These are phyloP conservation scores for Patiria miniata DNA, from an alignment of 35 echinoderm and acorn worm genomes.

Conservation along the genomic window DNA sequence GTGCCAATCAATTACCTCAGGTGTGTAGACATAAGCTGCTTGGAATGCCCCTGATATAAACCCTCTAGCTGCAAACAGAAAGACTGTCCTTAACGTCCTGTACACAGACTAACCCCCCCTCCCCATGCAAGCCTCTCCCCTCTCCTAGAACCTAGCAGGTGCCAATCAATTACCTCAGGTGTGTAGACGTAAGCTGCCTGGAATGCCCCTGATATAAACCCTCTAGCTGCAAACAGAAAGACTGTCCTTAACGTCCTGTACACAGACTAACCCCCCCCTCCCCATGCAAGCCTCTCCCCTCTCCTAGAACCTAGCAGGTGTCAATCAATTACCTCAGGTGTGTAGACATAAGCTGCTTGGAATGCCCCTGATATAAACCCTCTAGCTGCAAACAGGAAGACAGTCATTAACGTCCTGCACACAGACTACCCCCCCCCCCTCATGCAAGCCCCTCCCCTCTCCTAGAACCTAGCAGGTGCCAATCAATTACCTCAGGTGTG, in stretches of 20 bases:
- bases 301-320: too few species aligned
- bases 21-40: slow-evolving; percentile 94
- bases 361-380: slow-evolving; percentile 91
- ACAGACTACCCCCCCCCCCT: too few species aligned
- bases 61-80: slow-evolving; percentile 88
- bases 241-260: slow-evolving; percentile 54
- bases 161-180: slow-evolving; percentile 98
- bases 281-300: too few species aligned
- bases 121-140: too few species aligned
- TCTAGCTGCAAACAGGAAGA: slow-evolving; percentile 91
- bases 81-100: slow-evolving; percentile 62
- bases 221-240: slow-evolving; percentile 92
- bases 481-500: slow-evolving; percentile 87
- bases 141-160: too few species aligned
- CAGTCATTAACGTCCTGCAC: slow-evolving; percentile 48
- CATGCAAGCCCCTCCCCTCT: too few species aligned
- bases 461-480: too few species aligned
- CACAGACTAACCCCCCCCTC: neutral
- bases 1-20: too few species aligned
- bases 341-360: slow-evolving; percentile 95
- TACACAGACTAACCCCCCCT: neutral
- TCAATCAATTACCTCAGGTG: slow-evolving; percentile 98
- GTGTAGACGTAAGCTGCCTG: slow-evolving; percentile 97
- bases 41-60: slow-evolving; percentile 95
- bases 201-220: slow-evolving; percentile 88